A percentile compares a stretch with the other conserved stretches of the same genome.
phyloP scores from a whole-genome alignment of 2,888 invertebrate genomes.

The Caenorhabditis sinica region DNA sequence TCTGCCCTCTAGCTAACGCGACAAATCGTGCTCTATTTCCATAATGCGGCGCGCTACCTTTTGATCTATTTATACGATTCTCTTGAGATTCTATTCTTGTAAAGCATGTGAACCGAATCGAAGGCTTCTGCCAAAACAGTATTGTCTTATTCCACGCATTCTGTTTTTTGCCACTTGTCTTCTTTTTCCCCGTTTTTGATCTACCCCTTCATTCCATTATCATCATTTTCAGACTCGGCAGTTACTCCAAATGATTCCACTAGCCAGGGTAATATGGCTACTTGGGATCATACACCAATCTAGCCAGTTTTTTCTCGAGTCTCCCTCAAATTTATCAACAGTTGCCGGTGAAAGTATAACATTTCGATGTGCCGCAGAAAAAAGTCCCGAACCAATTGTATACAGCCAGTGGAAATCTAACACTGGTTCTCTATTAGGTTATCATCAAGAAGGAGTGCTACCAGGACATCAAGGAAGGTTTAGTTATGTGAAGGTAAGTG shows the following conservation, averaged over 20 bases:
- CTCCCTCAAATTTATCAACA: constrained; percentile 68
- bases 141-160: background rate
- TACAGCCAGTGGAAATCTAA: constrained; percentile 81
- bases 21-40: constrained; percentile 39
- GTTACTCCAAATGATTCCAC: constrained; percentile 38
- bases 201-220: background rate
- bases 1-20: constrained; percentile 29
- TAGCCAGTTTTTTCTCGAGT: constrained; percentile 49
- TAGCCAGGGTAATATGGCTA: constrained; percentile 26
- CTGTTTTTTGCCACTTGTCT: background rate
- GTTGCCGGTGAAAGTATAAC: constrained; percentile 75
- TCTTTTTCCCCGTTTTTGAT: background rate
- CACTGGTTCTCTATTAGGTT: constrained; percentile 77
- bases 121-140: background rate
- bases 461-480: constrained; percentile 81
- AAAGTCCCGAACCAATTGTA: constrained; percentile 67
- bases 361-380: constrained; percentile 77
- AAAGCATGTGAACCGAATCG: constrained; percentile 13
- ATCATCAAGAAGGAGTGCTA: constrained; percentile 76
- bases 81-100: constrained; percentile 34
- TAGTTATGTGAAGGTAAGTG: constrained; percentile 77
- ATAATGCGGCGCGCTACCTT: constrained; percentile 42
- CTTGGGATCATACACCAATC: constrained; percentile 6
- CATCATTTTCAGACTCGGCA: constrained; percentile 7
- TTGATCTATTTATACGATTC: constrained; percentile 45